Evolutionary conservation across 2,113 vertebrate genomes (phyloP).

Genomic region (Panurus biarmicus): DNA sequence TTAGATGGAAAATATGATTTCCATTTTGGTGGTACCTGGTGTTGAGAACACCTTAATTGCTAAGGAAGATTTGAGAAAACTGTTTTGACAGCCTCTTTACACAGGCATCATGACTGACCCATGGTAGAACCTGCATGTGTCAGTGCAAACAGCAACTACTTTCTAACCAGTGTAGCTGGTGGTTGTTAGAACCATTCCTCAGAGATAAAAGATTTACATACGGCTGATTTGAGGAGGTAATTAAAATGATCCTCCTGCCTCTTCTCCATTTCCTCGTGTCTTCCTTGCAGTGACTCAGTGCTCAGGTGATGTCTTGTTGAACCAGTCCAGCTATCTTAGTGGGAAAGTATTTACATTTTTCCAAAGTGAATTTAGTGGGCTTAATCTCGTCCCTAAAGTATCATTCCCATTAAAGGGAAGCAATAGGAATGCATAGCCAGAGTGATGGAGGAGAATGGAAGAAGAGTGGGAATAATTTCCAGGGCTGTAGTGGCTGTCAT

Average conservation of each 20-base stretch:
- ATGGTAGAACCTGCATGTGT: not conserved
- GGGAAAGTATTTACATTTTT: not conserved
- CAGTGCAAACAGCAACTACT: not conserved
- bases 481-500: not conserved
- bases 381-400: not conserved
- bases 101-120: not conserved
- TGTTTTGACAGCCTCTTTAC: not conserved
- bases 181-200: not conserved
- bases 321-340: not conserved
- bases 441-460: not conserved
- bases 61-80: not conserved
- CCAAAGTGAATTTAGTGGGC: not conserved
- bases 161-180: not conserved
- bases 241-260: not conserved
- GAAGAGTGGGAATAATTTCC: not conserved
- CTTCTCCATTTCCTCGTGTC: not conserved
- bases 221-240: not conserved
- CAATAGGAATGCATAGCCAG: not conserved
- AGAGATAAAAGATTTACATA: not conserved
- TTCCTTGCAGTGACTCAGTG: not conserved
- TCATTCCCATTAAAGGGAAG: not conserved
- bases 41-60: not conserved
- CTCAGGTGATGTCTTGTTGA: not conserved
- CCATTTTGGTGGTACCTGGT: not conserved
- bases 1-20: not conserved